These are phyloP conservation scores for Leptopilina myrica DNA, from an alignment of 2,888 invertebrate species.

Conservation along the genomic window DNA sequence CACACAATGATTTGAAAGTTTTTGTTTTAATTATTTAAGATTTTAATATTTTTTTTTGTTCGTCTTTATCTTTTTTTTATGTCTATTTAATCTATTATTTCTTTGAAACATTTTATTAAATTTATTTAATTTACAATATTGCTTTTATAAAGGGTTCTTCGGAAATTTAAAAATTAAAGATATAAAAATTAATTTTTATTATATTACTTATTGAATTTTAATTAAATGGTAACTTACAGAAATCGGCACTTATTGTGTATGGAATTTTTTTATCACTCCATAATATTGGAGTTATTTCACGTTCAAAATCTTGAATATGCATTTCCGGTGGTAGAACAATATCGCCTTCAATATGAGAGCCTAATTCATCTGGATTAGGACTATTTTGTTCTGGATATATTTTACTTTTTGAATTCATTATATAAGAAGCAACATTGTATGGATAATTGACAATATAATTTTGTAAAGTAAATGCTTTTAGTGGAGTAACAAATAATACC, in stretches of 20 bases:
- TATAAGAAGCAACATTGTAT: not conserved
- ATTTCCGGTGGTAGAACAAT: slow-evolving; percentile 81
- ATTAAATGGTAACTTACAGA: slow-evolving; percentile 77
- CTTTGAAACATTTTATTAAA: too few species aligned
- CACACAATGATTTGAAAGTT: too few species aligned
- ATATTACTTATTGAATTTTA: not conserved
- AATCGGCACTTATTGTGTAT: slow-evolving; percentile 83
- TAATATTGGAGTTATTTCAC: slow-evolving; percentile 79
- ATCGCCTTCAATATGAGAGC: slow-evolving; percentile 87
- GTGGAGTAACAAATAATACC: not conserved
- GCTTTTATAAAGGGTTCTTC: too few species aligned
- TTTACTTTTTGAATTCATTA: not conserved
- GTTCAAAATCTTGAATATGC: slow-evolving; percentile 73
- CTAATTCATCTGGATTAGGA: slow-evolving; percentile 87
- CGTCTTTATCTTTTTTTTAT: too few species aligned
- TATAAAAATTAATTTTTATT: too few species aligned
- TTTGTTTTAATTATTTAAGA: too few species aligned
- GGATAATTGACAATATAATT: not conserved
- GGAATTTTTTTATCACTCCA: slow-evolving; percentile 86
- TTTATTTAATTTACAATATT: too few species aligned
- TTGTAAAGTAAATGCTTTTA: not conserved
- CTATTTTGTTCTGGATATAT: not conserved
- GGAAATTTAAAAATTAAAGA: too few species aligned
- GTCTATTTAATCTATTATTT: too few species aligned
- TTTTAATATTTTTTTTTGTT: too few species aligned